A percentile compares a stretch with the other conserved stretches of the same genome.
Evolutionary conservation across 2,797 vertebrate species (phyloP).

Genomic region (Chelon auratus): DNA sequence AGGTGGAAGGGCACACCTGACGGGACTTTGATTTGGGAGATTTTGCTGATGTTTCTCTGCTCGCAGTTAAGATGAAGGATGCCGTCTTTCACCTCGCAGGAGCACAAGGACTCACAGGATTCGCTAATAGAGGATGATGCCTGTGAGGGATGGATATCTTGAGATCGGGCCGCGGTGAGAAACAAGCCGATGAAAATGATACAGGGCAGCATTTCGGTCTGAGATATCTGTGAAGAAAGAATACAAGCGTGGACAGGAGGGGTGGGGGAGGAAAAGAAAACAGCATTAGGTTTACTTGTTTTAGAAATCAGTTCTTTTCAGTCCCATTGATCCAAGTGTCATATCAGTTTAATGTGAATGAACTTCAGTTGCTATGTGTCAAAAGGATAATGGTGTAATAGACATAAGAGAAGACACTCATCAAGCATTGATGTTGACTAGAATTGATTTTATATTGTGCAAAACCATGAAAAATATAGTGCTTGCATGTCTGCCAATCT

Average conservation of each 20-base stretch:
- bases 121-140: constrained; percentile 80
- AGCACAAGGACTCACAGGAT: constrained; percentile 91
- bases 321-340: constrained; percentile 8
- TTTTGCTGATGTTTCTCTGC: constrained; percentile 90
- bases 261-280: constrained; percentile 27
- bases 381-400: constrained; percentile 37
- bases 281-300: constrained; percentile 22
- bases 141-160: constrained; percentile 83
- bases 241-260: constrained; percentile 20
- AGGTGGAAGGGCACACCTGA: constrained; percentile 92
- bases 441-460: constrained; percentile 18
- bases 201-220: constrained; percentile 90
- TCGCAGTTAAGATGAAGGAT: constrained; percentile 93
- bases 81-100: constrained; percentile 94
- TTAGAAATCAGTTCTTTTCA: constrained; percentile 8
- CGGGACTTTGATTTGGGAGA: constrained; percentile 93
- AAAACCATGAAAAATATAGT: constrained; percentile 52
- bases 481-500: not conserved
- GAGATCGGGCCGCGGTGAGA: constrained; percentile 79
- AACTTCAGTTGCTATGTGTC: constrained; percentile 27
- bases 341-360: constrained; percentile 47
- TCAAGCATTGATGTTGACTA: constrained; percentile 4
- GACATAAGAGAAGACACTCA: constrained; percentile 47
- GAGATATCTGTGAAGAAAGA: constrained; percentile 74
- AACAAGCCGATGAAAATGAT: constrained; percentile 85